Conservation (phyloP, 2,797 vertebrate genomes). For the Gymnoscopelus braueri region DNA sequence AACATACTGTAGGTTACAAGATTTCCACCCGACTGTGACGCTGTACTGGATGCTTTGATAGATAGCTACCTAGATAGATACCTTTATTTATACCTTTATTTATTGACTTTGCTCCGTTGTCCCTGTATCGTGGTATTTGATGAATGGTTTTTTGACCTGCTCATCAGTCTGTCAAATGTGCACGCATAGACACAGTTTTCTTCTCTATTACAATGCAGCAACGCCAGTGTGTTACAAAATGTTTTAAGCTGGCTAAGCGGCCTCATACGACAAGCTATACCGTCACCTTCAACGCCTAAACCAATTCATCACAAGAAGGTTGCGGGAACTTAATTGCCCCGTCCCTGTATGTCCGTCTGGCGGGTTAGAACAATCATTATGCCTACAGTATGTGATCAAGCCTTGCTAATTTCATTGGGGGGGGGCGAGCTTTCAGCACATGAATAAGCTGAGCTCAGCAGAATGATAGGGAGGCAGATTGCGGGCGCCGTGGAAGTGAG, state of each 20-base stretch:
- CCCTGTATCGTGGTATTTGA: no score
- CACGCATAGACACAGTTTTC: background rate
- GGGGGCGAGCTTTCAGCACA: conserved; percentile 27
- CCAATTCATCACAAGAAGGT: conserved; percentile 50
- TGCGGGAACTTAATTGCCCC: conserved; percentile 51
- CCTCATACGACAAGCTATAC: conserved; percentile 25
- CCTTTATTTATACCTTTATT: no score
- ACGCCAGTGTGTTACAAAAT: conserved; percentile 7
- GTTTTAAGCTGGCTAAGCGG: background rate
- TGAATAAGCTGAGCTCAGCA: conserved; percentile 64
- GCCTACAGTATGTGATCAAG: conserved; percentile 48
- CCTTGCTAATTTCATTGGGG: conserved; percentile 52
- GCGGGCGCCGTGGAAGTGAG: conserved; percentile 30
- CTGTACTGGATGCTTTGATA: no score
- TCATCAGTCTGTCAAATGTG: conserved; percentile 11
- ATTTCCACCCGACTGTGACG: no score
- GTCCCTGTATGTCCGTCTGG: conserved; percentile 25
- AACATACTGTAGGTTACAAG: no score
- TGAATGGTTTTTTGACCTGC: no score
- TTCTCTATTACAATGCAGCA: background rate
- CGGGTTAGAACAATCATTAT: conserved; percentile 52
- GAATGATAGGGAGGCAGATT: conserved; percentile 59
- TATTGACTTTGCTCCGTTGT: no score
- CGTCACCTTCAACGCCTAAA: conserved; percentile 28
- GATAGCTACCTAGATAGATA: no score